Evolutionary conservation across 2,797 vertebrate genomes (phyloP).

Genomic region (Acipenser oxyrinchus): DNA sequence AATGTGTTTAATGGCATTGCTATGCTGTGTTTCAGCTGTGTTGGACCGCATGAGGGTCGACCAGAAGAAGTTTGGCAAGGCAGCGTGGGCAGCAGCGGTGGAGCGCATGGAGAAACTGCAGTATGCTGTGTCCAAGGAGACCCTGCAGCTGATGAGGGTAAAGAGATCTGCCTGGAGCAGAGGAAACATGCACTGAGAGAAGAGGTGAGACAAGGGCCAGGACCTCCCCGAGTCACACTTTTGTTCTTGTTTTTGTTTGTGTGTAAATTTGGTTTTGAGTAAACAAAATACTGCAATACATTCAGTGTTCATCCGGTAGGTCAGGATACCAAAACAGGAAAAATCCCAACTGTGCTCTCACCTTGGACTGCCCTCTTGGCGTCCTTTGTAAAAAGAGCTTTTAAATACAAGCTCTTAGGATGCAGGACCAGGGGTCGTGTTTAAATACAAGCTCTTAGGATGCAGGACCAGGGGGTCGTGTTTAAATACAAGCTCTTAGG

Average conservation of each 20-base stretch:
- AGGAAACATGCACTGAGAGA: slow-evolving; percentile 84
- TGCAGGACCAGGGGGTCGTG: too few relatives aligned
- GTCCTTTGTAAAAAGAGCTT: not conserved
- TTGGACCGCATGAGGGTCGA: slow-evolving; percentile 88
- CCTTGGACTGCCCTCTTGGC: not conserved
- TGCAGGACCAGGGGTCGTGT: too few relatives aligned
- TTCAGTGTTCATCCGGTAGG: not conserved
- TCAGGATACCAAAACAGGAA: not conserved
- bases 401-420: too few relatives aligned
- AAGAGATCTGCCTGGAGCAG: slow-evolving; percentile 93
- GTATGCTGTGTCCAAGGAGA: slow-evolving; percentile 87
- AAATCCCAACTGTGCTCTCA: not conserved
- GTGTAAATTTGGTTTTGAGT: not conserved
- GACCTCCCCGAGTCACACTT: not conserved
- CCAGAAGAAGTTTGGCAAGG: slow-evolving; percentile 90
- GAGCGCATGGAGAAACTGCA: slow-evolving; percentile 92
- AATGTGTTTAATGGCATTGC: not conserved
- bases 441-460: too few relatives aligned
- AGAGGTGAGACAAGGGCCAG: slow-evolving; percentile 61
- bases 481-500: too few relatives aligned
- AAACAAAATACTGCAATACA: not conserved
- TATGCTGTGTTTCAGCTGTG: slow-evolving; percentile 59
- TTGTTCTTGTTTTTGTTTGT: not conserved
- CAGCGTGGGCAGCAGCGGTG: slow-evolving; percentile 84
- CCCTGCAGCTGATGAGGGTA: slow-evolving; percentile 94